phyloP scores from a whole-genome alignment of 2,113 vertebrate species.

The Perognathus longimembris region DNA sequence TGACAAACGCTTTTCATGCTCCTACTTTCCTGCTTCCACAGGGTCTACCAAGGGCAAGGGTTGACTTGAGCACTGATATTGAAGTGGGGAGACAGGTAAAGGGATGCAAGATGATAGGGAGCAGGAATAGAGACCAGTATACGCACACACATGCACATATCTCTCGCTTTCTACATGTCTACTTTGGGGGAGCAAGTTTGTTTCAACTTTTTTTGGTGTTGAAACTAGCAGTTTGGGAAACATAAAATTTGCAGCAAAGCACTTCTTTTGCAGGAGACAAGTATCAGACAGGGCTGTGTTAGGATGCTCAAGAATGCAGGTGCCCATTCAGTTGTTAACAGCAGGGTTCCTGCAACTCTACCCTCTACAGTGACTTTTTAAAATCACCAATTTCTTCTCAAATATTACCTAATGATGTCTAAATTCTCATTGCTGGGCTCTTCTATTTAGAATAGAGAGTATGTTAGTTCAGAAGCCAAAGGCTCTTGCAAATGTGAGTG shows the following conservation, averaged over 20 bases:
- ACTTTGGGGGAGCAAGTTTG: not conserved
- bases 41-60: constrained; percentile 93
- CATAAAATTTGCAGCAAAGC: not conserved
- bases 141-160: too few species aligned
- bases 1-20: constrained; percentile 93
- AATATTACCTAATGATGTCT: not conserved
- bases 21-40: constrained; percentile 90
- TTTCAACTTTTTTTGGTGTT: constrained; percentile 13
- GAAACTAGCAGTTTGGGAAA: constrained; percentile 11
- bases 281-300: not conserved
- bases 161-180: too few species aligned
- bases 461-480: not conserved
- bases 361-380: not conserved
- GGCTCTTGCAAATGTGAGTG: not conserved
- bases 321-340: not conserved
- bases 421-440: not conserved
- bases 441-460: not conserved
- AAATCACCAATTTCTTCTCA: constrained; percentile 1
- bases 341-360: not conserved
- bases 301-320: not conserved
- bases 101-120: not conserved
- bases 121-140: not conserved
- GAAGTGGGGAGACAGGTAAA: not conserved
- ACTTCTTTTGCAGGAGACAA: not conserved
- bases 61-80: not conserved